phyloP scores from a whole-genome alignment of 2,888 invertebrate genomes.

The Calameuta pallipes region DNA sequence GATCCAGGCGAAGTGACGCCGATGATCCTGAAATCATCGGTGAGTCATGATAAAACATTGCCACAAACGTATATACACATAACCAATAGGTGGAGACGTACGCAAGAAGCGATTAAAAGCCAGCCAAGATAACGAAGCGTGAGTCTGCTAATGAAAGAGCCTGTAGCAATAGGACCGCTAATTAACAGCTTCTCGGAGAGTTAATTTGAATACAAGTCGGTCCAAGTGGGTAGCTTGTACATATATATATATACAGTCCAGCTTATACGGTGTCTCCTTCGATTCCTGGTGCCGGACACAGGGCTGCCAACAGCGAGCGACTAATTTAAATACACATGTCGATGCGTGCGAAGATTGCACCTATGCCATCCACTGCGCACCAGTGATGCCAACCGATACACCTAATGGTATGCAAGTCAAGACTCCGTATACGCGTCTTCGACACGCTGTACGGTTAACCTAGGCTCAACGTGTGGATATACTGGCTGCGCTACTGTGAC shows the following conservation, averaged over 20 bases:
- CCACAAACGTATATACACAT: neutral
- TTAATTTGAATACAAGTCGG: conserved; percentile 56
- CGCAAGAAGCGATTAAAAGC: conserved; percentile 5
- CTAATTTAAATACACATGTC: conserved; percentile 66
- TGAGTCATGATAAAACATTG: neutral
- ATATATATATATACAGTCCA: conserved; percentile 11
- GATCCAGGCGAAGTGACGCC: neutral
- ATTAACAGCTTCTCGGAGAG: conserved; percentile 61
- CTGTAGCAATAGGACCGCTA: conserved; percentile 53
- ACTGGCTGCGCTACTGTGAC: neutral
- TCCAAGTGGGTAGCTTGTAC: conserved; percentile 21
- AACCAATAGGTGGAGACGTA: neutral
- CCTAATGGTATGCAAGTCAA: conserved; percentile 32
- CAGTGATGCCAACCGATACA: conserved; percentile 31
- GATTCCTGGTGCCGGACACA: conserved; percentile 27
- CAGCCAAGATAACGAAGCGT: conserved; percentile 46
- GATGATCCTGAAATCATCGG: neutral
- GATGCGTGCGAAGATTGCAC: conserved; percentile 64
- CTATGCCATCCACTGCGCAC: conserved; percentile 36
- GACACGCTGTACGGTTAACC: neutral
- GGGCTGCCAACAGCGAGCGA: conserved; percentile 55
- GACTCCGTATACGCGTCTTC: conserved; percentile 10
- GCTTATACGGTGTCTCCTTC: conserved; percentile 13
- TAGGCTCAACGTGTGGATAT: neutral
- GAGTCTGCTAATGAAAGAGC: conserved; percentile 48